Evolutionary conservation across 2,888 invertebrate genomes (phyloP).

Genomic region (Matsumyia berberina): DNA sequence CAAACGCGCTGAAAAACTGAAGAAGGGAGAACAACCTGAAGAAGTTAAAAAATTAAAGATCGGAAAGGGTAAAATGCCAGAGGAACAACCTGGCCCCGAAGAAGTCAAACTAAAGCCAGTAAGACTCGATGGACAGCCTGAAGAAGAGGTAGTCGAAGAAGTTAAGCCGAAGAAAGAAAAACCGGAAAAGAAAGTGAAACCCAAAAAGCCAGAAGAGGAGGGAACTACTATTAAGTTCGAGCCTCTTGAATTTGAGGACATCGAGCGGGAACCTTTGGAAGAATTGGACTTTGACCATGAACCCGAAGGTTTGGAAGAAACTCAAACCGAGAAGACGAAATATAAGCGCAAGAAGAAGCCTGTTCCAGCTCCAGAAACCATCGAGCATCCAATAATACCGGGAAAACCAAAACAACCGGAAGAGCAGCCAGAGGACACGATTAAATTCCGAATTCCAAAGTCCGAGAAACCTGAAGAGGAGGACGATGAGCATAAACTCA

Average conservation of each 20-base stretch:
- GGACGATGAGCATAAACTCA: slow-evolving; percentile 76
- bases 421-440: slow-evolving; percentile 77
- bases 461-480: slow-evolving; percentile 76
- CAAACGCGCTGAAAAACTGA: slow-evolving; percentile 79
- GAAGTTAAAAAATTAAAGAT: slow-evolving; percentile 79
- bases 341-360: slow-evolving; percentile 81
- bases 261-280: slow-evolving; percentile 55
- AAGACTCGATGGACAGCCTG: slow-evolving; percentile 56
- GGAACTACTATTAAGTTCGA: slow-evolving; percentile 77
- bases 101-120: slow-evolving; percentile 82
- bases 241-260: slow-evolving; percentile 71
- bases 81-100: slow-evolving; percentile 80
- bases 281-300: slow-evolving; percentile 50
- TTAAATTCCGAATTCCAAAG: slow-evolving; percentile 80
- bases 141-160: slow-evolving; percentile 60
- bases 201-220: slow-evolving; percentile 77
- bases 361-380: slow-evolving; percentile 71
- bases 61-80: slow-evolving; percentile 81
- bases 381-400: slow-evolving; percentile 80
- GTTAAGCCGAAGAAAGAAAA: slow-evolving; percentile 74
- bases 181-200: slow-evolving; percentile 77
- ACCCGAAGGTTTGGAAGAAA: slow-evolving; percentile 79
- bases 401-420: slow-evolving; percentile 80
- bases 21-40: slow-evolving; percentile 77
- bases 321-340: slow-evolving; percentile 80